Percentiles rank a stretch among this genome's conserved stretches.
phyloP scores from a whole-genome alignment of 2,113 vertebrate species.

The Lota lota region DNA sequence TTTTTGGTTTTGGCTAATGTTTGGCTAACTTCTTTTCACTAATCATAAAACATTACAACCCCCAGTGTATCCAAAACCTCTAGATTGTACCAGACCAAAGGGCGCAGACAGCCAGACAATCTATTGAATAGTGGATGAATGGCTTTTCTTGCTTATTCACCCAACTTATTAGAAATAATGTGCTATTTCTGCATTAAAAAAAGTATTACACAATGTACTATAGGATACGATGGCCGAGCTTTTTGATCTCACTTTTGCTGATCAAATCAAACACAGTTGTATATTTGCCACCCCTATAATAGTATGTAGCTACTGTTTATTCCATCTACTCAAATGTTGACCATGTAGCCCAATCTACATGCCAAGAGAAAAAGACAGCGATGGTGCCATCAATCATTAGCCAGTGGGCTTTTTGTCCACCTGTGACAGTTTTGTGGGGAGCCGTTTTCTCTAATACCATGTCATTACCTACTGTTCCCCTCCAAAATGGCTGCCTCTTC shows the following conservation, averaged over 20 bases:
- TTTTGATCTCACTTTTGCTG: not conserved
- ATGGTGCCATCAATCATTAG: constrained; percentile 44
- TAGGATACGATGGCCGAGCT: no score
- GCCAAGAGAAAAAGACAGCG: constrained; percentile 25
- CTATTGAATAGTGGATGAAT: no score
- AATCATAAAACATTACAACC: not conserved
- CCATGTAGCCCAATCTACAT: not conserved
- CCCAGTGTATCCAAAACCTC: no score
- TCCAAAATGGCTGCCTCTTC: constrained; percentile 27
- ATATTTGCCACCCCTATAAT: not conserved
- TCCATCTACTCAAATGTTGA: not conserved
- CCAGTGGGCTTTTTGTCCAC: constrained; percentile 34
- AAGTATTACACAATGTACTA: no score
- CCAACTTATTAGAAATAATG: no score
- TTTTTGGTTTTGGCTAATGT: no score
- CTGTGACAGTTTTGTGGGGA: constrained; percentile 51
- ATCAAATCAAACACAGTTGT: not conserved
- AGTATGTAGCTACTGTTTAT: not conserved
- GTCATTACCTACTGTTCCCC: constrained; percentile 48
- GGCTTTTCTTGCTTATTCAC: no score
- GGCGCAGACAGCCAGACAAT: no score
- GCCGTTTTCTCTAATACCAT: constrained; percentile 53
- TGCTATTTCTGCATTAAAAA: no score
- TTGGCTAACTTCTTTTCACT: not conserved
- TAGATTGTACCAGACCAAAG: no score